phyloP scores from a whole-genome alignment of 1,140 invertebrate species.

The Heliconius hewitsoni region DNA sequence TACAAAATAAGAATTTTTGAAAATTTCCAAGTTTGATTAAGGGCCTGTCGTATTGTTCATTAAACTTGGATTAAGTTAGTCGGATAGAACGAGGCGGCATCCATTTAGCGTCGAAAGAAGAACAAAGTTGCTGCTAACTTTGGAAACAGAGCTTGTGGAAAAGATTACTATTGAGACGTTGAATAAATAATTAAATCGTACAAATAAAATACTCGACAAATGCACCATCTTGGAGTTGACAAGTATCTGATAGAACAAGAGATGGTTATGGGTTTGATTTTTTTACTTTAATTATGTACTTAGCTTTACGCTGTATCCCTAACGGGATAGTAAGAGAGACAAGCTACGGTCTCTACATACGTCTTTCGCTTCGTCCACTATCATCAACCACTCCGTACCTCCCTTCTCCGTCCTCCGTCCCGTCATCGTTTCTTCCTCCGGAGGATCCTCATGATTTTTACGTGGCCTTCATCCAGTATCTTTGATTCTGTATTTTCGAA shows the following conservation, averaged over 20 bases:
- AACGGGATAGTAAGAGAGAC: too few species aligned
- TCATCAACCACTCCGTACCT: too few species aligned
- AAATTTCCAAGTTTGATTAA: slow-evolving; percentile 82
- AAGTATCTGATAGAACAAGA: background rate
- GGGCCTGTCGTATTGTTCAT: slow-evolving; percentile 82
- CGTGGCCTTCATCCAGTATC: too few species aligned
- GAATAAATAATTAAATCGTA: slow-evolving; percentile 15
- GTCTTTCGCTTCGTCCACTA: too few species aligned
- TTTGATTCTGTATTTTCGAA: too few species aligned
- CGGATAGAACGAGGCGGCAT: slow-evolving; percentile 72
- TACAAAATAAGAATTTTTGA: slow-evolving; percentile 44
- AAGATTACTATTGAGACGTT: slow-evolving; percentile 30
- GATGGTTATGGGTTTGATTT: background rate
- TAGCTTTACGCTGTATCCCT: too few species aligned
- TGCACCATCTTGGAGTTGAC: background rate
- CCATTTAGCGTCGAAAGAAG: slow-evolving; percentile 67
- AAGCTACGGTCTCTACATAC: too few species aligned
- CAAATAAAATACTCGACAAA: background rate
- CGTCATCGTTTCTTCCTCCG: too few species aligned
- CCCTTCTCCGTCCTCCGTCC: too few species aligned
- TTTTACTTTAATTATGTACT: too few species aligned
- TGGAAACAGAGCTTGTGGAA: slow-evolving; percentile 27
- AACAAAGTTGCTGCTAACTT: slow-evolving; percentile 40
- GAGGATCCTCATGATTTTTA: too few species aligned
- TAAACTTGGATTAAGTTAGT: slow-evolving; percentile 82